A percentile compares a stretch with the other conserved stretches of the same genome.
These are phyloP conservation scores for Calypte anna DNA, from an alignment of 2,113 vertebrate species.

Conservation along the genomic window DNA sequence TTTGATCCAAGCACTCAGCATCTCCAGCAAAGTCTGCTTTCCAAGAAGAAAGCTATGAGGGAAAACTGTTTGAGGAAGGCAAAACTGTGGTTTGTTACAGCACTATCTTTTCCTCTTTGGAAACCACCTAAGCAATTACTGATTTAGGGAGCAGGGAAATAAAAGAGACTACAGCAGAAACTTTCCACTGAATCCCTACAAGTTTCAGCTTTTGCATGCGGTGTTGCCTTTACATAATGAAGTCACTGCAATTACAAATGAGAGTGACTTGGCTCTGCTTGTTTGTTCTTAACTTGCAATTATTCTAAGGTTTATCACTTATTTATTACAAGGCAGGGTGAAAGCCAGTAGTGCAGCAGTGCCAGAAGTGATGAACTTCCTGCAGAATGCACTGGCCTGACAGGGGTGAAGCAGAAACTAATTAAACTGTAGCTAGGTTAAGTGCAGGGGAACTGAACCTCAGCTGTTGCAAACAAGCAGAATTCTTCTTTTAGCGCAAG, in stretches of 20 bases:
- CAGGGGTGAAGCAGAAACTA: constrained; percentile 37
- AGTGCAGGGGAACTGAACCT: constrained; percentile 31
- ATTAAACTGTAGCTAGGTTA: constrained; percentile 57
- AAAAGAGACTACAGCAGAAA: neutral
- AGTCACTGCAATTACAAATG: constrained; percentile 60
- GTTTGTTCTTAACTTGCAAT: constrained; percentile 55
- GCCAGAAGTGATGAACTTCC: constrained; percentile 62
- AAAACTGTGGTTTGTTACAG: neutral
- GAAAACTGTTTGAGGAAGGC: neutral
- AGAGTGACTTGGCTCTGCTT: constrained; percentile 53
- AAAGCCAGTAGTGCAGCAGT: constrained; percentile 28
- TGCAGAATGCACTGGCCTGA: constrained; percentile 58
- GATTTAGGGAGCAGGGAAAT: constrained; percentile 4
- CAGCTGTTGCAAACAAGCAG: neutral
- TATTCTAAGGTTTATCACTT: constrained; percentile 60
- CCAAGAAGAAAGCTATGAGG: neutral
- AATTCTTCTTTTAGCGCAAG: neutral
- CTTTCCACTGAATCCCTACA: constrained; percentile 41
- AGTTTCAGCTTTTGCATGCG: constrained; percentile 26
- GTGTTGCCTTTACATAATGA: constrained; percentile 51
- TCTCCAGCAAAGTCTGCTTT: neutral
- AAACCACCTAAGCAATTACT: neutral
- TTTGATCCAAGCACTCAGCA: neutral
- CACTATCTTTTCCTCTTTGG: neutral
- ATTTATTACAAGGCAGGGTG: constrained; percentile 27